Base-by-base conservation (phyloP, 2,113 vertebrate genomes). In the Panthera uncia region DNA sequence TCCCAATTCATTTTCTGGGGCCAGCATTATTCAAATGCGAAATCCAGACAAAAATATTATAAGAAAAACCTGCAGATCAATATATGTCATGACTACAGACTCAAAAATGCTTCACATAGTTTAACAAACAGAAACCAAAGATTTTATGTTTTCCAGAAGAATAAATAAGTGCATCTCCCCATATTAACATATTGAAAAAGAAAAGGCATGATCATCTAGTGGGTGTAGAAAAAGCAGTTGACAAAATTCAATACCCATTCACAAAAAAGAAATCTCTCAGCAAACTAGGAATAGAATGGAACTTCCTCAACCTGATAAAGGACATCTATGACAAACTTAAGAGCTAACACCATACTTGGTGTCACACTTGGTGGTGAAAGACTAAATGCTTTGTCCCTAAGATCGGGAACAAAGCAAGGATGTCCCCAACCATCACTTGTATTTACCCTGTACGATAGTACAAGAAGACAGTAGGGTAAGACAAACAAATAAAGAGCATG, bases 121-220 rank as follows among this genome's bases (percentile, higher is more conserved):
- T 89, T 80, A 50, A 71, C 69, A 85, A 89, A 89, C 18, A 68
- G 65, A 81, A 88, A 71, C 25, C 31, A 89, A 94, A 89, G 85
- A 81, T 38, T 89, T 52, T 89, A 19, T 19, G 73, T 82, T 50
- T 94, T 89, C 86, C 33, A 63, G 25, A n/a, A 92, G 36, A 95
- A n/a, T 71, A 68, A 85, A 85, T 79, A 92, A 80, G 73, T 73
- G n/a, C n/a, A 81, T 66, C 45, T 78, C 10, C 80, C 15, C 10
- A 55, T 73, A 87, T 65, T 80, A 87, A 92, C 29, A 92, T 45
- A 55, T 8, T 73, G 63, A 82, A 82, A 80, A 57, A 71, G 50
- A 71, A 79, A 84, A 69, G 16, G 31, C 48, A 91, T 69, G 61
- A 68, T 68, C 86, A 95, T 86, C 19, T 12, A 71, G 69, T 71